Base-by-base conservation (phyloP, 2,113 vertebrate genomes). In the Tragelaphus imberbis region DNA sequence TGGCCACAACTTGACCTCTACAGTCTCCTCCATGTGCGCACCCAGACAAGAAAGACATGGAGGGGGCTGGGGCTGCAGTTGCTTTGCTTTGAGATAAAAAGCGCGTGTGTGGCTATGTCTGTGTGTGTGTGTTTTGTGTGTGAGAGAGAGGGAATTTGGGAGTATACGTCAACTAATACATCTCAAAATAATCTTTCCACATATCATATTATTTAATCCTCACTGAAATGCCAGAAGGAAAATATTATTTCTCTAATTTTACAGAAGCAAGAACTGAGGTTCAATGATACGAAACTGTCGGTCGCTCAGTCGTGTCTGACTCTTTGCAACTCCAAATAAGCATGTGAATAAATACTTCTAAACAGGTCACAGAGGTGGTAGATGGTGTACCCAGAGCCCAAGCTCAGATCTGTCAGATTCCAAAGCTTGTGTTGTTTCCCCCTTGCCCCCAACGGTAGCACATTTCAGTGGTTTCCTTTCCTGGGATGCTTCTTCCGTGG, bases 331-430 rank as follows among this genome's bases (percentile, higher is more conserved):
- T 40, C 36, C 71, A 40, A 81, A 12, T 1, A 21, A 11, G 36
- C 5, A 13, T 7, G 3, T 56, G 27, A 9, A 13, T 55, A 23
- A 82, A 30, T 55, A 53, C 51, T 55, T 55, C 51, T 82, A 36
- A 55, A 8, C 2, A 25, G 40, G 33, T 82, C 11, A 3, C 10
- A 12, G 16, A 65, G 36, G 15, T 44, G 17, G 14, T 33, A 30
- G 44, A 2, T 25, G 28, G 1, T 3, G 4, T 7, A 4, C 21
- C 56, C 7, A 4, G 27, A 59, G 11, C 10, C 53, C 36, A 3
- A 3, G 13, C 13, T 91, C 75, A 15, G 17, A n/a, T 30, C 47
- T 8, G 19, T 47, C 44, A 53, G 53, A 49, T 49, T 68, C 44
- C 44, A 56, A 44, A 63, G 28, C 25, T 63, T 44, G 5, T 79